Evolutionary conservation across 1,140 invertebrate genomes (phyloP).

Genomic region (Hyles vespertilio): DNA sequence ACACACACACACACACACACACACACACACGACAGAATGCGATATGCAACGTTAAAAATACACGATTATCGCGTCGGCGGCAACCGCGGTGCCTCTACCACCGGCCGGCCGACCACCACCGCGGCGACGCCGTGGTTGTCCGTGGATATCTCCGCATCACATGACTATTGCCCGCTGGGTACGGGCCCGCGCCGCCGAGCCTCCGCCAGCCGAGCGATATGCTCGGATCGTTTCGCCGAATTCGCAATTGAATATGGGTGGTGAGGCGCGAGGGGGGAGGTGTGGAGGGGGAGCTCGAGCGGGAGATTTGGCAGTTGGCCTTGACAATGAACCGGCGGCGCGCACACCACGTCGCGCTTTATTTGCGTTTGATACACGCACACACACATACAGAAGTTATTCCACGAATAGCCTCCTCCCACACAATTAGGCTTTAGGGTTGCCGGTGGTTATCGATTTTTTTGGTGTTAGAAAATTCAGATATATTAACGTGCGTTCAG

Average conservation of each 20-base stretch:
- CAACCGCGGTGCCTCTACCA: too few species aligned
- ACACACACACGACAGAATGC: constrained; percentile 24
- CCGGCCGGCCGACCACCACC: too few species aligned
- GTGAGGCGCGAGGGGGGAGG: constrained; percentile 40
- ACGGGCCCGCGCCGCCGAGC: constrained; percentile 17
- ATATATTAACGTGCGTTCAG: too few species aligned
- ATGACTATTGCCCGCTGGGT: constrained; percentile 36
- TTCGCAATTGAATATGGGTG: constrained; percentile 49
- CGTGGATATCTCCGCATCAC: too few species aligned
- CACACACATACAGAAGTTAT: constrained; percentile 43
- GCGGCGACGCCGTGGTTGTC: too few species aligned
- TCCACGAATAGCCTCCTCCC: constrained; percentile 67
- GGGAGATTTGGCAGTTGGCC: constrained; percentile 72
- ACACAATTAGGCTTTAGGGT: constrained; percentile 58
- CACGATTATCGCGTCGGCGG: constrained; percentile 35
- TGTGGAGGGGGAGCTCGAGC: constrained; percentile 51
- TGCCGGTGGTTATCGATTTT: constrained; percentile 16
- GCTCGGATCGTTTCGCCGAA: constrained; percentile 37
- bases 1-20: too few species aligned
- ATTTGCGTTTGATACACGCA: constrained; percentile 40
- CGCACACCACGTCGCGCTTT: constrained; percentile 38
- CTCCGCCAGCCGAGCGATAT: constrained; percentile 34
- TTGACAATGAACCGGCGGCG: constrained; percentile 73
- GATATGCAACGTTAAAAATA: constrained; percentile 45
- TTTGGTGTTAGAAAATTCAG: neutral